Conservation (phyloP, 1,140 invertebrate genomes). For the Colletes gigas region DNA sequence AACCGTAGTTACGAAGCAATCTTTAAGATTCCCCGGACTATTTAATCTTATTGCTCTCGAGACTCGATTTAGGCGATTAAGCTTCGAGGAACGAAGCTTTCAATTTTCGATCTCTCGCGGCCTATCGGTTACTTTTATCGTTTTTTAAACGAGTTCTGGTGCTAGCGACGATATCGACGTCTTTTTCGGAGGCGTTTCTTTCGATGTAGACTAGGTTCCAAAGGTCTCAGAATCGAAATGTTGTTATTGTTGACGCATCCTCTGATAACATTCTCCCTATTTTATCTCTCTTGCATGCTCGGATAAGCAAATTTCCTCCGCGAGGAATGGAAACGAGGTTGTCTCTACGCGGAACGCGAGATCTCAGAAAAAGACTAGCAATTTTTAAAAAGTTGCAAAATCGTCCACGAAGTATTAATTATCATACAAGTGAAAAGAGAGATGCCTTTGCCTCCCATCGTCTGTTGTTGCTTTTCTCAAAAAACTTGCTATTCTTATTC, state of each 20-base stretch:
- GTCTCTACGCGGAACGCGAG: not conserved
- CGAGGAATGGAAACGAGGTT: not conserved
- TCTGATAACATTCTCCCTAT: no score
- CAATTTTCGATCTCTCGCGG: not conserved
- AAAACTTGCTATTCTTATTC: no score
- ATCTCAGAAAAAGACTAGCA: not conserved
- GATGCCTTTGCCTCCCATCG: no score
- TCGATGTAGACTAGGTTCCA: no score
- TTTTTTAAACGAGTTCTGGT: no score
- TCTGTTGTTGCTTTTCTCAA: no score
- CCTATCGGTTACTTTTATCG: not conserved
- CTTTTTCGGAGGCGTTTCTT: no score
- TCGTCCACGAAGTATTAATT: no score
- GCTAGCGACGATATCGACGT: no score
- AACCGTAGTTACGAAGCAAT: not conserved
- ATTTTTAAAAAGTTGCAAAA: no score
- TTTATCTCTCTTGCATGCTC: constrained; percentile 22
- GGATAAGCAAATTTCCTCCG: not conserved
- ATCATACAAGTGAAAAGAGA: no score
- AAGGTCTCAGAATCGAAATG: not conserved
- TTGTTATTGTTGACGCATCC: constrained; percentile 31
- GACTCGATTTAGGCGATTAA: not conserved
- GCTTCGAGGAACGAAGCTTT: not conserved
- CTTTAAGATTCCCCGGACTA: not conserved
- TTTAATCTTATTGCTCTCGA: not conserved